phyloP scores from a whole-genome alignment of 2,797 vertebrate species.

The Acanthopagrus latus region DNA sequence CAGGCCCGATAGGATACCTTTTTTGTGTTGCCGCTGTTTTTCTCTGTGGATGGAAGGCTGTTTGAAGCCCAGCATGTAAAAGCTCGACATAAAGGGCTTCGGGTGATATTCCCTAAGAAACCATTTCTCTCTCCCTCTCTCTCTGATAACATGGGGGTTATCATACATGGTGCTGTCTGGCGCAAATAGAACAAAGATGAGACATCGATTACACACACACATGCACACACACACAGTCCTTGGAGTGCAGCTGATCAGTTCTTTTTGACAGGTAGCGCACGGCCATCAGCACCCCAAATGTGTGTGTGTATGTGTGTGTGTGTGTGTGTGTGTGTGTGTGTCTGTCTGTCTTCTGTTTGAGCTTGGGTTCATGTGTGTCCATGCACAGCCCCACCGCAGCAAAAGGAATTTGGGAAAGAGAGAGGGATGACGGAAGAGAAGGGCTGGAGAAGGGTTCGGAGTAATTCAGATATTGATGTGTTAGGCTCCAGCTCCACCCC shows the following conservation, averaged over 20 bases:
- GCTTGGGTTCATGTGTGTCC: conserved; percentile 21
- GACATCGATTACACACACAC: conserved; percentile 71
- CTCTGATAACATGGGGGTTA: conserved; percentile 75
- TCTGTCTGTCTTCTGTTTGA: conserved; percentile 24
- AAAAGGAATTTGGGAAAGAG: conserved; percentile 55
- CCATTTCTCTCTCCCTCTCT: conserved; percentile 49
- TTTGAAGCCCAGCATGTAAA: conserved; percentile 52
- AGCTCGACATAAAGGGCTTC: conserved; percentile 53
- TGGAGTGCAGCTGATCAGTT: conserved; percentile 71
- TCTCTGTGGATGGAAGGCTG: conserved; percentile 23
- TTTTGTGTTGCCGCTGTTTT: conserved; percentile 27
- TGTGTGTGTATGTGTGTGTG: too few species aligned
- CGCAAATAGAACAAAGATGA: conserved; percentile 81
- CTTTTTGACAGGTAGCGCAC: conserved; percentile 74
- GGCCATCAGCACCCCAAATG: conserved; percentile 58
- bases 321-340: too few species aligned
- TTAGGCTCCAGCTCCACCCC: conserved; percentile 72
- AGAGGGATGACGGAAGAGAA: conserved; percentile 42
- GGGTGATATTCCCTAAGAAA: conserved; percentile 72
- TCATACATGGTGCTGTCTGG: conserved; percentile 75
- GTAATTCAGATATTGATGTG: conserved; percentile 78
- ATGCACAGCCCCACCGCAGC: conserved; percentile 45
- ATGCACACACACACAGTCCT: conserved; percentile 34
- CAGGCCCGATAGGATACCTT: conserved; percentile 26
- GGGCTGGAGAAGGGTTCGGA: conserved; percentile 49